Evolutionary conservation across 2,113 vertebrate species (phyloP).

Genomic region (Zosterops borbonicus): DNA sequence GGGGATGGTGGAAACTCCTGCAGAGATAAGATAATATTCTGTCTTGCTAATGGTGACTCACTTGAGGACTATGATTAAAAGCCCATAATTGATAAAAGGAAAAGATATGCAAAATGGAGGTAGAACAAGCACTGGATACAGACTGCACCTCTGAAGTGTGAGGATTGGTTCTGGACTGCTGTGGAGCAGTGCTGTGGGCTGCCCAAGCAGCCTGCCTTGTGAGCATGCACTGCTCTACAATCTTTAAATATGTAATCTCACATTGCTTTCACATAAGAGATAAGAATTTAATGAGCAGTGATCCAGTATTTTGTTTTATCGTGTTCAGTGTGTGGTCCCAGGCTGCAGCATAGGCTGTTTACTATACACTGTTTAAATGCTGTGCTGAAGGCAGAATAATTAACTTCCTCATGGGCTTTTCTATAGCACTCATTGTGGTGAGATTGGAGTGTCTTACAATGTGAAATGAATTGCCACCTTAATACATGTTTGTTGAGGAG

Average conservation of each 20-base stretch:
- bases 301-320: conserved; percentile 17
- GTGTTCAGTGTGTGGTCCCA: not conserved
- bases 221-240: not conserved
- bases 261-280: not conserved
- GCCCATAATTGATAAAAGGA: not conserved
- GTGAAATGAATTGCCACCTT: conserved; percentile 22
- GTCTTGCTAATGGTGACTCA: not conserved
- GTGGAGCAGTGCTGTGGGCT: not conserved
- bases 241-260: not conserved
- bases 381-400: conserved; percentile 29
- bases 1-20: not conserved
- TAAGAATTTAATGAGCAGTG: conserved; percentile 15
- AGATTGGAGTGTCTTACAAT: not conserved
- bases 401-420: conserved; percentile 25
- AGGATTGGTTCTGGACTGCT: not conserved
- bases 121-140: not conserved
- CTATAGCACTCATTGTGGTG: not conserved
- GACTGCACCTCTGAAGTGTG: not conserved
- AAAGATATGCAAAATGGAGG: not conserved
- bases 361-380: not conserved
- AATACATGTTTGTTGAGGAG: not conserved
- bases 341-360: not conserved
- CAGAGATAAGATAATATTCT: not conserved
- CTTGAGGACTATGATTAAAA: not conserved
- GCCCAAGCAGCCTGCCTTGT: not conserved